Percentiles rank a stretch among this genome's conserved stretches.
These are phyloP conservation scores for Nomada hirtipes DNA, from an alignment of 2,888 invertebrate genomes.

Conservation along the genomic window DNA sequence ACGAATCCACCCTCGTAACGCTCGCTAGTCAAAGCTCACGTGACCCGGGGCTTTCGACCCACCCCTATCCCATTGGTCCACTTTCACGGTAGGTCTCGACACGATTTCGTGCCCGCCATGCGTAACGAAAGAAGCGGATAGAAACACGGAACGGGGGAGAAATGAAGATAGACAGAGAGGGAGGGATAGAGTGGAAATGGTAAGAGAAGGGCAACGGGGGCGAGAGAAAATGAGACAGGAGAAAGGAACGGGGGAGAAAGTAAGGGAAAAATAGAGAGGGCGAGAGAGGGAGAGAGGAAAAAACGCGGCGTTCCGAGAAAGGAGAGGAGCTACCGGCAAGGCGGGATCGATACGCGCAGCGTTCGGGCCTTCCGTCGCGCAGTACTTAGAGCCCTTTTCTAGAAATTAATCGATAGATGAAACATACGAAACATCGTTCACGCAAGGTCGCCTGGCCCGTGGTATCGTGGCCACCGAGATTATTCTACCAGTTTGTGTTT, in stretches of 20 bases:
- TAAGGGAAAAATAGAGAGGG: conserved; percentile 14
- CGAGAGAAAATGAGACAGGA: conserved; percentile 24
- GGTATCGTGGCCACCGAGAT: not conserved
- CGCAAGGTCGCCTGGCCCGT: not conserved
- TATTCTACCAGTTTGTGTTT: no score
- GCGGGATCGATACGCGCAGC: conserved; percentile 69
- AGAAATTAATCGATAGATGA: conserved; percentile 66
- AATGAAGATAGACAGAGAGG: conserved; percentile 19
- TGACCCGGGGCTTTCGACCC: conserved; percentile 63
- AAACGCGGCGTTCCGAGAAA: conserved; percentile 50
- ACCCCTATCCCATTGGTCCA: conserved; percentile 71
- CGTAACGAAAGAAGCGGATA: conserved; percentile 66
- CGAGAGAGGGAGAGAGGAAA: conserved; percentile 28
- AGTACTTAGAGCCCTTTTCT: conserved; percentile 60
- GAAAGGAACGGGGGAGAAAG: not conserved
- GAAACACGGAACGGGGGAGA: not conserved
- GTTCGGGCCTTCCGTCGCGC: conserved; percentile 67
- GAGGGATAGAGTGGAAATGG: conserved; percentile 6
- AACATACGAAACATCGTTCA: conserved; percentile 42
- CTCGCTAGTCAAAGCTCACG: conserved; percentile 74
- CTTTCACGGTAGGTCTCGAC: conserved; percentile 73
- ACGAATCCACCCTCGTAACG: conserved; percentile 69
- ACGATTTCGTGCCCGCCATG: conserved; percentile 68
- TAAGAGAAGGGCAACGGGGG: not conserved
- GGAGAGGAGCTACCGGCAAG: conserved; percentile 54